A percentile compares a stretch with the other conserved stretches of the same genome.
phyloP scores from a whole-genome alignment of 1,140 invertebrate genomes.

The Apis florea region DNA sequence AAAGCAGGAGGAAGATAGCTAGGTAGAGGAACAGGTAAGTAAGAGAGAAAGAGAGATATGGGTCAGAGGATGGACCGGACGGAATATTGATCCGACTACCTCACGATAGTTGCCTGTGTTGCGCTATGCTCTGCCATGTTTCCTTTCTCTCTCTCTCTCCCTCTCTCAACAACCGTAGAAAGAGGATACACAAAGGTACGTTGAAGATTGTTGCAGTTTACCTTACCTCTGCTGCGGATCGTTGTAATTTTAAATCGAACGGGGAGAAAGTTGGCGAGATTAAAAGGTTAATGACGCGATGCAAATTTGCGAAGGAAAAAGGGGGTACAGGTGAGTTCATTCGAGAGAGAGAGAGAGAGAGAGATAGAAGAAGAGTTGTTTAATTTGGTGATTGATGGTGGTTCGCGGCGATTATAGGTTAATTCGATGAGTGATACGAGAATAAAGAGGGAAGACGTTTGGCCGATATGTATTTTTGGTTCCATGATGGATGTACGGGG shows the following conservation, averaged over 20 bases:
- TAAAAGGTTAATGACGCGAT: not conserved
- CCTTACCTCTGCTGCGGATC: slow-evolving; percentile 41
- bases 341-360: too few species aligned
- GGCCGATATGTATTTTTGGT: not conserved
- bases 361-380: not conserved
- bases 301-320: too few species aligned
- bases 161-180: slow-evolving; percentile 8
- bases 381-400: not conserved
- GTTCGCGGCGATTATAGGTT: not conserved
- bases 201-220: slow-evolving; percentile 46
- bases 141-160: slow-evolving; percentile 46
- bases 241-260: slow-evolving; percentile 46
- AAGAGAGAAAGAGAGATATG: slow-evolving; percentile 77
- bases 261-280: not conserved
- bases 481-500: not conserved
- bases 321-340: too few species aligned
- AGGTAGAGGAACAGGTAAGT: slow-evolving; percentile 58
- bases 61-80: slow-evolving; percentile 80
- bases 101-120: slow-evolving; percentile 76
- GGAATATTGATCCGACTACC: slow-evolving; percentile 79
- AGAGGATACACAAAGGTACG: slow-evolving; percentile 39
- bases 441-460: too few species aligned
- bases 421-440: not conserved
- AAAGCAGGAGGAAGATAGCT: slow-evolving; percentile 2
- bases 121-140: slow-evolving; percentile 65